Evolutionary conservation across 2,113 vertebrate genomes (phyloP).

Genomic region (Hucho hucho): DNA sequence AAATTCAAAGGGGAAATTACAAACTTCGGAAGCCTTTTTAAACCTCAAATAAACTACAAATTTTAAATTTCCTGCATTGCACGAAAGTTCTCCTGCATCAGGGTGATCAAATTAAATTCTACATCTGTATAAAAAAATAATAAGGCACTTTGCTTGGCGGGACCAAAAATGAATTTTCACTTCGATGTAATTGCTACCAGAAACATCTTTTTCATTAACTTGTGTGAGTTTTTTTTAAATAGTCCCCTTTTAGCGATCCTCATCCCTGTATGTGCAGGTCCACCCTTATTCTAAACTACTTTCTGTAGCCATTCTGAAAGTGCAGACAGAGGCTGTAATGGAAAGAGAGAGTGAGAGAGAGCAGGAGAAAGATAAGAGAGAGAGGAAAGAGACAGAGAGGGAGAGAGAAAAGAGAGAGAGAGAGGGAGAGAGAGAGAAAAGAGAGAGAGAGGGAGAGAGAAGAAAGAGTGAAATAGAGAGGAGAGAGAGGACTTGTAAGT

Average conservation of each 20-base stretch:
- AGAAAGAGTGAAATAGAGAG: background rate
- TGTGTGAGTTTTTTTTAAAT: background rate
- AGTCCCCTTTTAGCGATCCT: background rate
- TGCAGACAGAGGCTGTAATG: background rate
- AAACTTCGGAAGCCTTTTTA: too few species aligned
- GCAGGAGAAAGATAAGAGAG: background rate
- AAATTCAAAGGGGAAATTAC: too few species aligned
- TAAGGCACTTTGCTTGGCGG: too few species aligned
- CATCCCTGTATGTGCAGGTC: background rate
- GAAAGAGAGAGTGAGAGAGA: background rate
- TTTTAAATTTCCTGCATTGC: too few species aligned
- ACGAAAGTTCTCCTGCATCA: too few species aligned
- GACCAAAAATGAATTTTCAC: background rate
- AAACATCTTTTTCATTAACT: background rate
- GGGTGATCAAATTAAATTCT: too few species aligned
- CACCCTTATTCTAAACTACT: background rate
- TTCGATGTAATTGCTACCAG: background rate
- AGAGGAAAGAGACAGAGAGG: background rate
- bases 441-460: background rate
- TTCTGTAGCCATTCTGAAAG: background rate
- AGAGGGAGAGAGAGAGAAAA: background rate
- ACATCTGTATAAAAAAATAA: too few species aligned
- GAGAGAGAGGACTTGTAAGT: conserved; percentile 39
- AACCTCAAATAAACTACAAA: too few species aligned
- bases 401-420: background rate